phyloP scores from a whole-genome alignment of 1,140 invertebrate species.

The Leptinotarsa defecta region DNA sequence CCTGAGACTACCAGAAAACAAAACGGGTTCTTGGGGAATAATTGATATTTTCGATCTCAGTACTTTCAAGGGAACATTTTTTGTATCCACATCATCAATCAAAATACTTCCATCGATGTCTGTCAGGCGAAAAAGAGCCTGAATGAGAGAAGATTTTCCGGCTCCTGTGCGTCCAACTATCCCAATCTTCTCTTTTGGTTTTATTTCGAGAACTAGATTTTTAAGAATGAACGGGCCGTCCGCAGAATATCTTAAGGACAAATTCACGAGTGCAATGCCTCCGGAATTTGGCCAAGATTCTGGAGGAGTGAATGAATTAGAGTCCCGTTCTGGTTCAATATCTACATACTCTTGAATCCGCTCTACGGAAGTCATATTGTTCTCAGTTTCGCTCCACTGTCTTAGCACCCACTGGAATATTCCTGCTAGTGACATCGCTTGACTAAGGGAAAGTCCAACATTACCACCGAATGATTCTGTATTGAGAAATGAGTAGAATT shows the following conservation, averaged over 20 bases:
- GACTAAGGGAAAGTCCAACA: conserved; percentile 78
- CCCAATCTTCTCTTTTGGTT: conserved; percentile 68
- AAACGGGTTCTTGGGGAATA: conserved; percentile 75
- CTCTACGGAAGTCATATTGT: conserved; percentile 80
- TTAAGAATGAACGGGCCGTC: conserved; percentile 68
- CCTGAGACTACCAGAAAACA: conserved; percentile 71
- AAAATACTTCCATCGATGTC: conserved; percentile 68
- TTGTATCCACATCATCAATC: conserved; percentile 64
- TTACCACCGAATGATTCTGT: conserved; percentile 62
- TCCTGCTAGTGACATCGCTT: conserved; percentile 75
- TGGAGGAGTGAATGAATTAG: conserved; percentile 56
- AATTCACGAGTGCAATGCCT: conserved; percentile 54
- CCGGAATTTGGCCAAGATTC: conserved; percentile 42
- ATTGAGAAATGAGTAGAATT: not conserved
- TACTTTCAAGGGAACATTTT: conserved; percentile 59
- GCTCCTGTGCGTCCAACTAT: conserved; percentile 66
- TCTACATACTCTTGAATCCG: conserved; percentile 74
- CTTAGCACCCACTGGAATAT: conserved; percentile 84
- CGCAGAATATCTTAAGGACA: conserved; percentile 69
- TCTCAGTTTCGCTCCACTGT: conserved; percentile 80
- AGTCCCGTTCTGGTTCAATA: conserved; percentile 66
- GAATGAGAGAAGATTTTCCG: conserved; percentile 75
- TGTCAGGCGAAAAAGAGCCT: conserved; percentile 71
- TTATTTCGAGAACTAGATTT: conserved; percentile 65
- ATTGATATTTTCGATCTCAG: conserved; percentile 69